Conservation (phyloP, 2,888 invertebrate genomes). For the Maniola hyperantus region DNA sequence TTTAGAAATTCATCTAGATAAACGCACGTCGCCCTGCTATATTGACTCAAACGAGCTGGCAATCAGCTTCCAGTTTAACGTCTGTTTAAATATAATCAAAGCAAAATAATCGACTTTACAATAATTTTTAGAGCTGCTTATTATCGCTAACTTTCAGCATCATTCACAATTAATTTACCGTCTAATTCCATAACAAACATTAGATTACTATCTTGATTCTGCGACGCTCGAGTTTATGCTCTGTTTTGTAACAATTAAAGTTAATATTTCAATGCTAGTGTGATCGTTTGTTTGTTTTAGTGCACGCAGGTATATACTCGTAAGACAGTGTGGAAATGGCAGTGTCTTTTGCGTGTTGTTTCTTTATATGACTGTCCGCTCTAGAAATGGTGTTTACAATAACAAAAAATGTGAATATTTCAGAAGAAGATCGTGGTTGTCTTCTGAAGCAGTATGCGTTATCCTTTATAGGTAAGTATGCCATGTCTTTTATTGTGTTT, state of each 20-base stretch:
- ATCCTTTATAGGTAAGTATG: slow-evolving; percentile 59
- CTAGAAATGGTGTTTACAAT: slow-evolving; percentile 56
- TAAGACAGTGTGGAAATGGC: slow-evolving; percentile 15
- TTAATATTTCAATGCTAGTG: slow-evolving; percentile 5
- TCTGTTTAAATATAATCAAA: slow-evolving; percentile 34
- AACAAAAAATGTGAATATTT: slow-evolving; percentile 38
- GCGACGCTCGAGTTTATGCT: slow-evolving; percentile 20
- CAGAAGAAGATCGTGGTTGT: slow-evolving; percentile 40
- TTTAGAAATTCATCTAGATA: slow-evolving; percentile 27
- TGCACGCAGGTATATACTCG: slow-evolving; percentile 20
- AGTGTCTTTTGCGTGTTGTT: slow-evolving; percentile 28
- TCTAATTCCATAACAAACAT: slow-evolving; percentile 31
- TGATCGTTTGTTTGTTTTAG: slow-evolving; percentile 1
- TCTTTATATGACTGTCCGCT: slow-evolving; percentile 21
- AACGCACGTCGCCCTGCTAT: slow-evolving; percentile 22
- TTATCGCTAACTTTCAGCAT: slow-evolving; percentile 28
- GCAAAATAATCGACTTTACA: slow-evolving; percentile 29
- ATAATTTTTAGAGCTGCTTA: slow-evolving; percentile 28
- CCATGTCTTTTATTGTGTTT: slow-evolving; percentile 28
- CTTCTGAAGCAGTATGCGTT: slow-evolving; percentile 51
- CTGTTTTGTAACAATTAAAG: slow-evolving; percentile 9
- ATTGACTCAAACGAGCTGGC: slow-evolving; percentile 39
- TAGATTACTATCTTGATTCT: slow-evolving; percentile 9
- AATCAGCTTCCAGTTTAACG: slow-evolving; percentile 35
- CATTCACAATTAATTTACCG: slow-evolving; percentile 25